phyloP scores from a whole-genome alignment of 2,888 invertebrate species.

The Drosophila trichaetosa region DNA sequence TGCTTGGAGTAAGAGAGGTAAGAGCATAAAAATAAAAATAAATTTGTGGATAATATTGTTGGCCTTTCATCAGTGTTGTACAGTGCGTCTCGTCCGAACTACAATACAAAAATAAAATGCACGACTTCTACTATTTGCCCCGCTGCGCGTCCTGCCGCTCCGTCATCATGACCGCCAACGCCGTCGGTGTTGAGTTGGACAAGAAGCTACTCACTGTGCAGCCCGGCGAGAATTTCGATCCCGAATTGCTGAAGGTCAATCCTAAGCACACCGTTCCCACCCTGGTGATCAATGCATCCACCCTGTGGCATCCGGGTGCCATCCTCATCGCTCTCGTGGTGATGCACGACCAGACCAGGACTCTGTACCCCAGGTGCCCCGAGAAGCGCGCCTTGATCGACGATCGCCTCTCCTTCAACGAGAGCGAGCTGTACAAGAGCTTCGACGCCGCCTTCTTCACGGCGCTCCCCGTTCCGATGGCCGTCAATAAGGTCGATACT shows the following conservation, averaged over 20 bases:
- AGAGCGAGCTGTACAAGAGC: constrained; percentile 90
- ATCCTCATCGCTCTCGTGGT: constrained; percentile 92
- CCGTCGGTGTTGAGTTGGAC: constrained; percentile 88
- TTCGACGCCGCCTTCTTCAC: constrained; percentile 89
- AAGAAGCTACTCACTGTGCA: constrained; percentile 87
- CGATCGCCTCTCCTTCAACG: constrained; percentile 92
- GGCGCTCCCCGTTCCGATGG: constrained; percentile 88
- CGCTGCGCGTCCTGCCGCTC: constrained; percentile 89
- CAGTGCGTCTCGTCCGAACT: constrained; percentile 54
- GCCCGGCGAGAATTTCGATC: constrained; percentile 88
- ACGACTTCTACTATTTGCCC: constrained; percentile 87
- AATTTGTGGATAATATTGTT: too few relatives aligned
- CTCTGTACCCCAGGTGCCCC: constrained; percentile 90
- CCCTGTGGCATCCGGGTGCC: constrained; percentile 89
- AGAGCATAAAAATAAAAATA: background rate
- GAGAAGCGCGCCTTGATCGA: constrained; percentile 91
- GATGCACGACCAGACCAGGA: constrained; percentile 89
- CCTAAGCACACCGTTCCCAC: constrained; percentile 95
- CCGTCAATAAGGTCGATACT: constrained; percentile 89
- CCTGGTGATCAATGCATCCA: constrained; percentile 92
- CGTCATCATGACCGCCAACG: constrained; percentile 88
- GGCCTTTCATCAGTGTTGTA: constrained; percentile 51
- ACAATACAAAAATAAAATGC: constrained; percentile 83
- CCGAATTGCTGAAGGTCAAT: constrained; percentile 90
- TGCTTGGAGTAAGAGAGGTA: background rate